These are phyloP conservation scores for Latrodectus elegans DNA, from an alignment of 2,888 invertebrate genomes.

Conservation along the genomic window DNA sequence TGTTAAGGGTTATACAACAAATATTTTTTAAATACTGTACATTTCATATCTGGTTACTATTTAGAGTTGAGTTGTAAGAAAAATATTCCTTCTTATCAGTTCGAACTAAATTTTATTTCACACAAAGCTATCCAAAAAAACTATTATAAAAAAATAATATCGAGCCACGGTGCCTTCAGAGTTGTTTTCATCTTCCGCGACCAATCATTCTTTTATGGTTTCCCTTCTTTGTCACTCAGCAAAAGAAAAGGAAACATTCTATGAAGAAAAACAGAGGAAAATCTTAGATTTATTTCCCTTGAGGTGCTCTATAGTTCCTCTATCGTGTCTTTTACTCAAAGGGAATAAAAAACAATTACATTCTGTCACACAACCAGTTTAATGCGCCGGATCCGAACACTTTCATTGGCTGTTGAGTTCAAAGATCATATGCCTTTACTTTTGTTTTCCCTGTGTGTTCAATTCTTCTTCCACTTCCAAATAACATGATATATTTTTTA, in stretches of 20 bases:
- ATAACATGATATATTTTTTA: slow-evolving; percentile 37
- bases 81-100: too few species aligned
- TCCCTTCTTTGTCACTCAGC: not conserved
- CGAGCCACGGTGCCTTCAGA: too few species aligned
- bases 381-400: slow-evolving; percentile 40
- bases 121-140: too few species aligned
- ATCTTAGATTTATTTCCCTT: slow-evolving; percentile 44
- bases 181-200: not conserved
- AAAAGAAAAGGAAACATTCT: not conserved
- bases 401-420: slow-evolving; percentile 55
- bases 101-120: too few species aligned
- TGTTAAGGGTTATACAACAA: too few species aligned
- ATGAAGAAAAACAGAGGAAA: not conserved
- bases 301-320: slow-evolving; percentile 9
- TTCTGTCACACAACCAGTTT: slow-evolving; percentile 45
- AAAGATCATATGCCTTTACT: slow-evolving; percentile 46
- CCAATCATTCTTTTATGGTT: slow-evolving; percentile 5
- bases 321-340: slow-evolving; percentile 13
- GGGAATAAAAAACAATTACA: slow-evolving; percentile 58
- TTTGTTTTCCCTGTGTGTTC: slow-evolving; percentile 56
- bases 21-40: too few species aligned
- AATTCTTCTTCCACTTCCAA: slow-evolving; percentile 34
- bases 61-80: too few species aligned
- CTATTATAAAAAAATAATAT: too few species aligned
- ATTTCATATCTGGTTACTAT: too few species aligned